These are phyloP conservation scores for Axea sp. DNA, from an alignment of 2,888 invertebrate species.

Conservation along the genomic window DNA sequence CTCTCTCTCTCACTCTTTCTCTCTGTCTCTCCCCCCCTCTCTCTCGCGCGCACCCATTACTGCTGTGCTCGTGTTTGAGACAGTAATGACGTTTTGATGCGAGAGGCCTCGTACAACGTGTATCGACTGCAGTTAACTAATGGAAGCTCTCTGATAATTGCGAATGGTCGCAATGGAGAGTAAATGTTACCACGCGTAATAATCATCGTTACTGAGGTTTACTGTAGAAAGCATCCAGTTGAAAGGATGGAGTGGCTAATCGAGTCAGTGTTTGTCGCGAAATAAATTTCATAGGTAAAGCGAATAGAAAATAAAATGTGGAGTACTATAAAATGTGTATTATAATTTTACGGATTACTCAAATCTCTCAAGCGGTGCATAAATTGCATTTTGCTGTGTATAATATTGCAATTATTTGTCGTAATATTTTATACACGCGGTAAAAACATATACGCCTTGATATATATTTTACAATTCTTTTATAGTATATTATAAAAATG, in stretches of 20 bases:
- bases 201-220: slow-evolving; percentile 74
- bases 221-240: slow-evolving; percentile 19
- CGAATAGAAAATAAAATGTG: background rate
- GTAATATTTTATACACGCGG: slow-evolving; percentile 27
- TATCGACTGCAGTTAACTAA: slow-evolving; percentile 79
- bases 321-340: background rate
- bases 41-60: no score
- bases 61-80: slow-evolving; percentile 66
- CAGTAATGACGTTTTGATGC: slow-evolving; percentile 79
- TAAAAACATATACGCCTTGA: slow-evolving; percentile 15
- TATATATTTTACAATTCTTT: slow-evolving; percentile 52
- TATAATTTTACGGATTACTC: background rate
- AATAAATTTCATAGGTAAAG: slow-evolving; percentile 4
- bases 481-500: slow-evolving; percentile 48
- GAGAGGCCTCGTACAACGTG: slow-evolving; percentile 72
- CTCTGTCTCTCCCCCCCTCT: no score
- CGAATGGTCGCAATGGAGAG: slow-evolving; percentile 73
- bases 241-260: slow-evolving; percentile 30
- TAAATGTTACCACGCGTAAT: slow-evolving; percentile 76
- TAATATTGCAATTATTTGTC: slow-evolving; percentile 3
- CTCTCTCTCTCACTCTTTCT: no score
- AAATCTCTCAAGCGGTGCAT: slow-evolving; percentile 3
- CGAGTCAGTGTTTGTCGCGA: slow-evolving; percentile 14
- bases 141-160: slow-evolving; percentile 79
- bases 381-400: slow-evolving; percentile 17